Evolutionary conservation across 2,888 invertebrate genomes (phyloP), one percentile per base, ranked within the genome.

Genomic region (Lathronympha strigana): DNA sequence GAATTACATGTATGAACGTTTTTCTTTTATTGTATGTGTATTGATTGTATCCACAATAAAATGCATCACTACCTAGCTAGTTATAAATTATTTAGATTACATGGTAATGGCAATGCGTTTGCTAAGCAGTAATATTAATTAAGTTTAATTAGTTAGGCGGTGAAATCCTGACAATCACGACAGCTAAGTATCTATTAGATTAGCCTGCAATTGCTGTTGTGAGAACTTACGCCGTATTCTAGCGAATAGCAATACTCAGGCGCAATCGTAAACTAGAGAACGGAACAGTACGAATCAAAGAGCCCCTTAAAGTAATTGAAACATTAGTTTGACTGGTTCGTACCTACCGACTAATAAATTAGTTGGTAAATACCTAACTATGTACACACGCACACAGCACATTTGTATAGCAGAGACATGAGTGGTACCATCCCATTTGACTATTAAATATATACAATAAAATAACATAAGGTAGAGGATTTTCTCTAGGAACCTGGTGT

Each of bases 111-210:
- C n/a, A 40, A 43, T 55, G 23, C 31, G 43, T 57, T 45, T 45
- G 21, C 57, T 25, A 28, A 25, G 43, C 23, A 43, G 28, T 47
- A 47, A 36, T 17, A 23, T 54, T 45, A 33, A 21, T 61, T 31
- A 9, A 54, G 62, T 47, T 54, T 23, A 54, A 62, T 54, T 62
- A 62, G 62, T 38, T 54, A 54, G 23, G 31, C 53, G 33, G 33
- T 54, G 47, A 54, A 47, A 62, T 62, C 62, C 54, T 28, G 23
- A 43, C 62, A 54, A 54, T 62, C 47, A 47, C 36, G 25, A 3
- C 21, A 45, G 45, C 28, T 45, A 43, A 62, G 54, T 36, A 53
- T 33, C 17, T 36, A 57, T 17, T 36, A 62, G 54, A 62, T 54
- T 62, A 62, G 45, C 62, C 36, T 47, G 61, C 51, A 61, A 40